Evolutionary conservation across 2,797 vertebrate species (phyloP).

Genomic region (Peromyscus attwateri): DNA sequence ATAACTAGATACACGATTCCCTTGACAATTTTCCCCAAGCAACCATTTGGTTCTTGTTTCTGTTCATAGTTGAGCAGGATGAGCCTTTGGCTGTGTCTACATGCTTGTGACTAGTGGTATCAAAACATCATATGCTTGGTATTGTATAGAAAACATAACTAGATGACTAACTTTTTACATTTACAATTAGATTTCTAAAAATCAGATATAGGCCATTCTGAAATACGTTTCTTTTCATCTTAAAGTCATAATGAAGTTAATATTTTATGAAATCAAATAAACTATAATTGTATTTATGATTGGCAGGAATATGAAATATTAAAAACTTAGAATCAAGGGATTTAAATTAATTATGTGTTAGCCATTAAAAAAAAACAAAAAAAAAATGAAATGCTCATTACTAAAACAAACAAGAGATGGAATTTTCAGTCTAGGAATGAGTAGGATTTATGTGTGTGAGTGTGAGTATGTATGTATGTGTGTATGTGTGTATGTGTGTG

Average conservation of each 20-base stretch:
- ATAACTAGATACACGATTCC: background rate
- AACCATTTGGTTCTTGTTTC: constrained; percentile 60
- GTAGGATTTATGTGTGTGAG: background rate
- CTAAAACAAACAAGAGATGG: background rate
- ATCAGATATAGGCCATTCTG: background rate
- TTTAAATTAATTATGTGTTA: background rate
- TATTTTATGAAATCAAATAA: constrained; percentile 47
- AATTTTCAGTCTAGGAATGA: background rate
- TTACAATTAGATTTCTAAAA: constrained; percentile 63
- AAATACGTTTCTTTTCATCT: constrained; percentile 47
- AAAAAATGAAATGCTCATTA: background rate
- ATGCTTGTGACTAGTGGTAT: constrained; percentile 16
- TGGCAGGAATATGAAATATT: constrained; percentile 28
- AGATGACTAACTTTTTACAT: constrained; percentile 39
- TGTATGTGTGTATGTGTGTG: background rate
- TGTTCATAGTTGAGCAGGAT: constrained; percentile 55
- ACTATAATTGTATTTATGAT: background rate
- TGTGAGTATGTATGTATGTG: too few species aligned
- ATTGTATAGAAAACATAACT: constrained; percentile 71
- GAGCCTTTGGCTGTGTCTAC: constrained; percentile 46
- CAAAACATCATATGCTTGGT: constrained; percentile 69
- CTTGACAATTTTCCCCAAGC: constrained; percentile 44
- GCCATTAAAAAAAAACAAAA: background rate
- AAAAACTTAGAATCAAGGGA: constrained; percentile 15
- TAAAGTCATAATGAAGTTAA: background rate